Evolutionary conservation across 2,888 invertebrate species (phyloP).

Genomic region (Synergus umbraculus): DNA sequence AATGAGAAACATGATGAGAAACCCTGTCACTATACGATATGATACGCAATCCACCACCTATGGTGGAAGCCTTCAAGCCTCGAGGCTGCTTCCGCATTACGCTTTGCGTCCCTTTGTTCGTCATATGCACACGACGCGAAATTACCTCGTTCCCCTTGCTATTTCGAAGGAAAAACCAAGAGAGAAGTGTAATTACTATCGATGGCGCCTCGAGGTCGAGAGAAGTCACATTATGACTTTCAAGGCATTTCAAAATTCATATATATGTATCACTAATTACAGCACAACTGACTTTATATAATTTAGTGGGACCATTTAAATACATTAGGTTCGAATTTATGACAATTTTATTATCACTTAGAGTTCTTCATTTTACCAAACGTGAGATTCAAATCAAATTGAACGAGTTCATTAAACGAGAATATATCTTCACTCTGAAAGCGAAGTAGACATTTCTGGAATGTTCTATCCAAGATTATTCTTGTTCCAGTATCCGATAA

Average conservation of each 20-base stretch:
- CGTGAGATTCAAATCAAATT: not conserved
- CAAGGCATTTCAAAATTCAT: slow-evolving; percentile 14
- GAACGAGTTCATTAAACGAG: not conserved
- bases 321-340: not conserved
- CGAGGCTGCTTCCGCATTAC: slow-evolving; percentile 52
- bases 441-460: not conserved
- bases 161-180: slow-evolving; percentile 21
- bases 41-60: not conserved
- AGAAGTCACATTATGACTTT: slow-evolving; percentile 25
- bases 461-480: slow-evolving; percentile 8
- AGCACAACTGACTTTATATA: not conserved
- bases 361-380: not conserved
- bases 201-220: slow-evolving; percentile 27
- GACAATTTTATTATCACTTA: not conserved
- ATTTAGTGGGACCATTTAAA: not conserved
- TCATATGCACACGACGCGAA: slow-evolving; percentile 46
- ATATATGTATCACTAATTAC: slow-evolving; percentile 1
- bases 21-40: slow-evolving; percentile 17
- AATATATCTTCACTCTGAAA: not conserved
- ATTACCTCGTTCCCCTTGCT: slow-evolving; percentile 45
- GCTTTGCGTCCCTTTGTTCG: slow-evolving; percentile 51
- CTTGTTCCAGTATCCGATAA: slow-evolving; percentile 8
- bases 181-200: slow-evolving; percentile 36
- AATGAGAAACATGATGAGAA: not conserved
- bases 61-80: slow-evolving; percentile 46